Evolutionary conservation across 1,140 invertebrate species (phyloP), one percentile per base, ranked within the genome.

Genomic region (Tetraneura akinire): DNA sequence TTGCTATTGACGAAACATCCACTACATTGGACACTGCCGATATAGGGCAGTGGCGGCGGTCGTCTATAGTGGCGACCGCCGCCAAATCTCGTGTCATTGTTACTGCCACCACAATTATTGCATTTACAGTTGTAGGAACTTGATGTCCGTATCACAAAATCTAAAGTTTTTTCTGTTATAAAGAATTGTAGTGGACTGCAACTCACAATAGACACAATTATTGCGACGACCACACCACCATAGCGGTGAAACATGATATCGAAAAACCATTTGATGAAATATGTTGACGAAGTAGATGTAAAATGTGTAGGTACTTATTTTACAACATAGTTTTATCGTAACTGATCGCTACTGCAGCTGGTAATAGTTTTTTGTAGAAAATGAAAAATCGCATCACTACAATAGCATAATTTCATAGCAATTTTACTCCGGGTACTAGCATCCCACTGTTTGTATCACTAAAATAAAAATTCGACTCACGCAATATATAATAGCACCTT

Each of bases 201-300:
- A 49, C 16, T 16, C 18, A 11, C 5, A 11, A 18, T 16, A 26
- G 8, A 71, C 32, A 21, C 37, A 37, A 51, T 10, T 11, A 29
- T 23, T 49, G 9, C 23, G 45, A 8, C 68, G 21, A 13, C 23
- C 18, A 23, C 45, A 29, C 45, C 68, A 49, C 68, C 68, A 49
- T 16, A 16, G 68, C 47, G 47, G 23, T 23, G 14, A n/a, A 26
- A 6, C 68, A 71, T 71, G 16, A 11, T 71, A 29, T 49, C 68
- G 26, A 71, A 71, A 71, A 71, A 71, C 68, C 68, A 71, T 71
- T 71, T 49, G 68, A 71, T 71, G 32, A 1, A 51, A 13, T 18
- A 32, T 11, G 23, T 11, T 16, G 18, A 32, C 18, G 45, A 16
- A 42, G 13, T 10, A 47, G 37, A 16, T 14, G 23, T 13, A 21